These are phyloP conservation scores for Dicrostonyx torquatus DNA, from an alignment of 2,797 vertebrate genomes.

Conservation along the genomic window DNA sequence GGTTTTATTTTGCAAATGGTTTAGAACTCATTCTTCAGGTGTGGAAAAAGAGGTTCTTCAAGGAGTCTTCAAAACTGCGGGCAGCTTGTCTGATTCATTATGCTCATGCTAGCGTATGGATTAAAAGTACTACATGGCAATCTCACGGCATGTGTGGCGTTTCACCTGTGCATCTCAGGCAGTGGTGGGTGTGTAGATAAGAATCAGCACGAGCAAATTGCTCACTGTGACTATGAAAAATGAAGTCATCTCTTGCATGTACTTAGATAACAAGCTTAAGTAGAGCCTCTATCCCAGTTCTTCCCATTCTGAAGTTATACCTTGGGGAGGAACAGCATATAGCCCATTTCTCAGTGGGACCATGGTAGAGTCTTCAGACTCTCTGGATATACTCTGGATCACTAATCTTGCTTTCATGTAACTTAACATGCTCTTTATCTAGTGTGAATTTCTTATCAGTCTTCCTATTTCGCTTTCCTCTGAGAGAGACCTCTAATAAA, in stretches of 20 bases:
- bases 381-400: not conserved
- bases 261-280: not conserved
- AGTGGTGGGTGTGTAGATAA: not conserved
- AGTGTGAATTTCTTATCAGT: conserved; percentile 32
- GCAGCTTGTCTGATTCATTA: conserved; percentile 3
- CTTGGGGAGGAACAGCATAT: not conserved
- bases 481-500: conserved; percentile 52
- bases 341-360: not conserved
- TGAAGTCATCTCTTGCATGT: not conserved
- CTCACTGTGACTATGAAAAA: not conserved
- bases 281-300: not conserved
- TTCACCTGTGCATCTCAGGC: not conserved
- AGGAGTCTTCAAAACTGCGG: not conserved
- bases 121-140: not conserved
- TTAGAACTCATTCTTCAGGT: conserved; percentile 13
- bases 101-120: not conserved
- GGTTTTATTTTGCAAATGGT: not conserved
- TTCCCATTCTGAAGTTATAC: not conserved
- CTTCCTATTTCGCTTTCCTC: not conserved
- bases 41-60: not conserved
- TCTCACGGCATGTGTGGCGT: not conserved
- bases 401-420: conserved; percentile 54
- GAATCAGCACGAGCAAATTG: not conserved
- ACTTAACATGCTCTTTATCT: conserved; percentile 32
- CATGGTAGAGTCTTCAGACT: not conserved